Evolutionary conservation across 2,113 vertebrate genomes (phyloP).

Genomic region (Dicentrarchus labrax): DNA sequence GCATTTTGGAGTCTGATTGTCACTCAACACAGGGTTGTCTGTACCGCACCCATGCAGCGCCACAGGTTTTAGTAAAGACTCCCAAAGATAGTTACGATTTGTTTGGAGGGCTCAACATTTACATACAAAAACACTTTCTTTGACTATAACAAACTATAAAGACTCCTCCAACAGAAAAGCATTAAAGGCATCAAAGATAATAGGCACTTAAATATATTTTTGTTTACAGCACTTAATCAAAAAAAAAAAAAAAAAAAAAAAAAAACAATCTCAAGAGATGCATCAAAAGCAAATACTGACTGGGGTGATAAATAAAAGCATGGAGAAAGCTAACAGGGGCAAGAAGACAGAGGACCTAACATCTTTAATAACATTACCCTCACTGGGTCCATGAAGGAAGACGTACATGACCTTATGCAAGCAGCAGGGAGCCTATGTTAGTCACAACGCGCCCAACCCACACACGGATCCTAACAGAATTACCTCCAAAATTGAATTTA

Average conservation of each 20-base stretch:
- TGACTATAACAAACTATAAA: neutral
- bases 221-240: constrained; percentile 34
- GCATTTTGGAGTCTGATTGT: constrained; percentile 63
- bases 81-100: constrained; percentile 9
- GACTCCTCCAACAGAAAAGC: constrained; percentile 3
- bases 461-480: constrained; percentile 61
- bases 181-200: constrained; percentile 9
- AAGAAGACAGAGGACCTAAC: constrained; percentile 39
- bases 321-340: constrained; percentile 7
- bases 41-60: neutral
- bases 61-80: neutral
- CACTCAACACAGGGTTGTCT: constrained; percentile 10
- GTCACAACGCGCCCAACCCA: constrained; percentile 40
- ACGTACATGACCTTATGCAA: constrained; percentile 34
- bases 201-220: constrained; percentile 50
- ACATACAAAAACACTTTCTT: constrained; percentile 6
- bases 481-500: constrained; percentile 74
- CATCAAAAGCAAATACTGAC: constrained; percentile 42
- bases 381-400: constrained; percentile 38
- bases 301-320: constrained; percentile 32
- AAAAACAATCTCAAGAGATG: constrained; percentile 30
- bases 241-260: neutral
- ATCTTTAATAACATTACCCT: constrained; percentile 59
- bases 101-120: constrained; percentile 9
- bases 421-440: constrained; percentile 44